Conservation (phyloP, 2,113 vertebrate genomes). For the Todiramphus saurophagus region DNA sequence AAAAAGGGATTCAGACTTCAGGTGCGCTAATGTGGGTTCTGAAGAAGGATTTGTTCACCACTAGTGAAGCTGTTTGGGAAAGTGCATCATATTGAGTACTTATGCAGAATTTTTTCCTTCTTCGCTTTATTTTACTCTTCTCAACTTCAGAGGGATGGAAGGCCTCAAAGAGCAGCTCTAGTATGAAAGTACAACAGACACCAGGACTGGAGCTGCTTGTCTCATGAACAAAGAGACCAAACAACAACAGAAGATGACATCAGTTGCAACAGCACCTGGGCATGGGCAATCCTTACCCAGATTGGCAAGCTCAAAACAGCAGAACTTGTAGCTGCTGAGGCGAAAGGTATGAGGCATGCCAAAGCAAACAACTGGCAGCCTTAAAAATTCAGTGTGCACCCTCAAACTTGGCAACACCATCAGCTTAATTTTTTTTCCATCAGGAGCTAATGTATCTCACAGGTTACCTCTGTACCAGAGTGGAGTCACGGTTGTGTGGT, state of each 20-base stretch:
- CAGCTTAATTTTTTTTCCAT: neutral
- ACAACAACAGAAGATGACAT: neutral
- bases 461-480: neutral
- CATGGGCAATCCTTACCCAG: neutral
- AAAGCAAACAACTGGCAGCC: neutral
- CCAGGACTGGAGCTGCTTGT: neutral
- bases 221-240: neutral
- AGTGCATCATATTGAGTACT: neutral
- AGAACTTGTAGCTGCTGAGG: neutral
- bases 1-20: neutral
- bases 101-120: neutral
- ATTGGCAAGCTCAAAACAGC: neutral
- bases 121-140: neutral
- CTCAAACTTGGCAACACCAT: neutral
- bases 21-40: neutral
- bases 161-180: neutral
- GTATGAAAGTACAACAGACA: neutral
- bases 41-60: neutral
- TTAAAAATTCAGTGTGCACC: neutral
- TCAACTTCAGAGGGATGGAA: neutral
- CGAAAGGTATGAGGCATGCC: neutral
- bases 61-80: neutral
- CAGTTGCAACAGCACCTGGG: fast-evolving
- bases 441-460: neutral
- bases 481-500: neutral